Base-by-base conservation (phyloP, 1,140 invertebrate species). In the Drosophila bocqueti region DNA sequence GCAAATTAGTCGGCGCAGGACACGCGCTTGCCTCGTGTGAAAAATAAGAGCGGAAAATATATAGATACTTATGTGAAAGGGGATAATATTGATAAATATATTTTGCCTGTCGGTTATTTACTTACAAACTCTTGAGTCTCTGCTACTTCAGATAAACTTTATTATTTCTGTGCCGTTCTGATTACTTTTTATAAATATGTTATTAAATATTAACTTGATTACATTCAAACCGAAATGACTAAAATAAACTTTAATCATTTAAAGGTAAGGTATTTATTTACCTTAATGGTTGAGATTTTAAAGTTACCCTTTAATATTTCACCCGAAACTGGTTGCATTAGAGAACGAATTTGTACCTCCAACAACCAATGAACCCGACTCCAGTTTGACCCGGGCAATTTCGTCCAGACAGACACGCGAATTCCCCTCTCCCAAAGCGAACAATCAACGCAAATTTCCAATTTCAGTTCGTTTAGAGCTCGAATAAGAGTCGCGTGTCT, bases 1-100 rank as follows among this genome's bases (percentile, higher is more conserved):
- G 83, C 66, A 86, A 76, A 82, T 81, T 72, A 55, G 50, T 66
- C 61, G 29, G 66, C 47, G 65, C 45, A 65, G 58, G 60, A 66
- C 68, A 77, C 62, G 73, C 43, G 60, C 65, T 42, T 52, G n/a
- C 36, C 26, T 77, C 50, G 64, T 58, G 74, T 76, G 26, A 54
- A 77, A 50, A 54, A 42, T n/a, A 42, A 52, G 26, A 34, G 15
- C 11, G 24, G 29, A 55, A 21, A 57, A 54, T 55, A 24, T 61
- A 57, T 54, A 67, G 40, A n/a, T 62, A 45, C 36, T 16, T 43
- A 7, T 57, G n/a, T 16, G 15, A 13, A 29, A 57, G 40, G 31
- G 46, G 58, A 62, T 49, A 57, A 64, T 21, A 52, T 52, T 65
- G 43, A 66, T 52, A 31, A 65, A 58, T 66, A 58, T 77, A 42